Evolutionary conservation across 2,113 vertebrate species (phyloP).

Genomic region (Indicator indicator): DNA sequence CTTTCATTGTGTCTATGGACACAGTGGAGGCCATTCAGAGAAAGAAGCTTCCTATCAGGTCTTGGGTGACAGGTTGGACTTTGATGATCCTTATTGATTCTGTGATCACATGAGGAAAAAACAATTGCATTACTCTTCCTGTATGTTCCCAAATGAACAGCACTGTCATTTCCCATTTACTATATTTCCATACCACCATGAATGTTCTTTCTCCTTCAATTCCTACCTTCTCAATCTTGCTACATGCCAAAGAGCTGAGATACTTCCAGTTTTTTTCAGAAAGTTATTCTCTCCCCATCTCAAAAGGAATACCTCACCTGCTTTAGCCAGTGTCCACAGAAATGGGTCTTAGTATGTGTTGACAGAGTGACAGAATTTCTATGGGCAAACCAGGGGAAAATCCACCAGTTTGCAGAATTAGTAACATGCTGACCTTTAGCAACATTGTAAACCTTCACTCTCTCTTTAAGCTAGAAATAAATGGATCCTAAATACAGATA

Average conservation of each 20-base stretch:
- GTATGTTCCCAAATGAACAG: background rate
- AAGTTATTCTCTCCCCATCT: background rate
- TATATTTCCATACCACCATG: background rate
- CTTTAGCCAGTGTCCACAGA: background rate
- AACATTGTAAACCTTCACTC: background rate
- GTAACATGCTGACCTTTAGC: constrained; percentile 57
- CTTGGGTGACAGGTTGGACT: background rate
- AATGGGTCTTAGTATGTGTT: background rate
- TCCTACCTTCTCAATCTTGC: background rate
- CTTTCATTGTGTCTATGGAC: background rate
- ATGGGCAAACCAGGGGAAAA: constrained; percentile 1
- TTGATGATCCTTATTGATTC: too few relatives aligned
- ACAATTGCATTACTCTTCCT: background rate
- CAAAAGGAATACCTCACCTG: background rate
- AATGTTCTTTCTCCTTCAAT: background rate
- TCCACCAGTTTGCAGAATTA: constrained; percentile 19
- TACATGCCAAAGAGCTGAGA: background rate
- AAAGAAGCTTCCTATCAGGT: background rate
- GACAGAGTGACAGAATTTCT: background rate
- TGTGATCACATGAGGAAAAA: background rate
- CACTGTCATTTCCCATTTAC: background rate
- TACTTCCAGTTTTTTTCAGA: background rate
- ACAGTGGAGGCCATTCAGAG: background rate
- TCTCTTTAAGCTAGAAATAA: background rate
- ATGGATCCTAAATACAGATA: too few relatives aligned